These are phyloP conservation scores for Diploscapter pachys DNA, from an alignment of 1,140 invertebrate genomes.

Conservation along the genomic window DNA sequence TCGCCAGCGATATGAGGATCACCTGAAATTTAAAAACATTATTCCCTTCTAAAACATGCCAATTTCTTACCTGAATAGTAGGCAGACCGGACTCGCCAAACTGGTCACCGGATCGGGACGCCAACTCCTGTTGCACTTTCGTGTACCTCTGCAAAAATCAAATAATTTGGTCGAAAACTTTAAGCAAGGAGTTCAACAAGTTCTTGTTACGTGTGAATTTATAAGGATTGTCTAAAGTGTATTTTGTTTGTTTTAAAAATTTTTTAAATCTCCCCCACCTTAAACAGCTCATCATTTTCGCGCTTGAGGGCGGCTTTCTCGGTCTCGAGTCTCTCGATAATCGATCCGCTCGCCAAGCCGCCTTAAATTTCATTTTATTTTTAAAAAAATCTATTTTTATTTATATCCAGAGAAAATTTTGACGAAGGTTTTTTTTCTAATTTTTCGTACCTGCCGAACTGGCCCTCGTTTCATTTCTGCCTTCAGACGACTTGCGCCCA, in stretches of 20 bases:
- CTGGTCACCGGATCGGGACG: not conserved
- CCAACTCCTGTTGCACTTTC: slow-evolving; percentile 20
- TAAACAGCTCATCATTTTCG: slow-evolving; percentile 4
- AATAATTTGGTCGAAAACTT: slow-evolving; percentile 12
- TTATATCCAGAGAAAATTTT: too few species aligned
- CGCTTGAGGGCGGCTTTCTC: not conserved
- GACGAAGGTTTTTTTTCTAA: too few species aligned
- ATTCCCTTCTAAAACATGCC: too few species aligned
- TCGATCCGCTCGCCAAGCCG: too few species aligned
- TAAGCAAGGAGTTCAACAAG: slow-evolving; percentile 20
- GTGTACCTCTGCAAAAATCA: slow-evolving; percentile 27
- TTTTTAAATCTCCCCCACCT: not conserved
- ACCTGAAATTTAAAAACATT: not conserved
- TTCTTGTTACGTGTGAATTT: not conserved
- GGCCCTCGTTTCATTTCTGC: too few species aligned
- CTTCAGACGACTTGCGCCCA: too few species aligned
- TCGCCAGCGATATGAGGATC: slow-evolving; percentile 27
- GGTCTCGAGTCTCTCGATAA: not conserved
- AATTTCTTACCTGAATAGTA: slow-evolving; percentile 16
- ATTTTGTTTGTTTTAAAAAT: too few species aligned
- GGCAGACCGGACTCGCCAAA: slow-evolving; percentile 27
- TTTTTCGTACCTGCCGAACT: too few species aligned
- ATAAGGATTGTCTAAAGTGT: not conserved
- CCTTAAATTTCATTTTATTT: too few species aligned
- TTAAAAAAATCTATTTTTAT: too few species aligned